Evolutionary conservation across 2,888 invertebrate species (phyloP).

Genomic region (Napeogenes sylphis): DNA sequence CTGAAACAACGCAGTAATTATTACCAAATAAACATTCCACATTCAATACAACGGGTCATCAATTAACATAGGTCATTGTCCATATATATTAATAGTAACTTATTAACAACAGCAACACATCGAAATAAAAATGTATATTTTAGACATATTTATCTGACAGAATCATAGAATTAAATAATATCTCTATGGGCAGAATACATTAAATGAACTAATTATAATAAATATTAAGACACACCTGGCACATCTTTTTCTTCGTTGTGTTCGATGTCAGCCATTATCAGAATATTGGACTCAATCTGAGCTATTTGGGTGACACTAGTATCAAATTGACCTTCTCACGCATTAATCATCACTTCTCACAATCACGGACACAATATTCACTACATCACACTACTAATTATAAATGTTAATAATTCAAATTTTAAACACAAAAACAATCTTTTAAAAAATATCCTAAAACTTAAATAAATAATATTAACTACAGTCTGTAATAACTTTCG

Average conservation of each 20-base stretch:
- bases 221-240: slow-evolving; percentile 31
- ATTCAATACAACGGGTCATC: too few species aligned
- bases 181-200: too few species aligned
- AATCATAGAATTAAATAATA: too few species aligned
- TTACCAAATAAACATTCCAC: too few species aligned
- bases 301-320: slow-evolving; percentile 34
- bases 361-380: slow-evolving; percentile 30
- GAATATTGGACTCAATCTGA: slow-evolving; percentile 26
- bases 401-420: slow-evolving; percentile 13
- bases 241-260: slow-evolving; percentile 34
- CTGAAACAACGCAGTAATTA: too few species aligned
- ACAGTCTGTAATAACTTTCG: slow-evolving; percentile 38
- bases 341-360: slow-evolving; percentile 35
- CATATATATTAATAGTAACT: too few species aligned
- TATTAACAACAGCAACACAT: too few species aligned
- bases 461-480: slow-evolving; percentile 25
- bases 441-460: slow-evolving; percentile 21
- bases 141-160: too few species aligned
- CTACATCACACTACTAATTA: slow-evolving; percentile 32
- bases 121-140: too few species aligned
- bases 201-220: too few species aligned
- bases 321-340: slow-evolving; percentile 44
- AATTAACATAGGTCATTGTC: too few species aligned
- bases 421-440: slow-evolving; percentile 17
- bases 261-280: slow-evolving; percentile 45